phyloP scores from a whole-genome alignment of 2,888 invertebrate species.

The Tuta absoluta region DNA sequence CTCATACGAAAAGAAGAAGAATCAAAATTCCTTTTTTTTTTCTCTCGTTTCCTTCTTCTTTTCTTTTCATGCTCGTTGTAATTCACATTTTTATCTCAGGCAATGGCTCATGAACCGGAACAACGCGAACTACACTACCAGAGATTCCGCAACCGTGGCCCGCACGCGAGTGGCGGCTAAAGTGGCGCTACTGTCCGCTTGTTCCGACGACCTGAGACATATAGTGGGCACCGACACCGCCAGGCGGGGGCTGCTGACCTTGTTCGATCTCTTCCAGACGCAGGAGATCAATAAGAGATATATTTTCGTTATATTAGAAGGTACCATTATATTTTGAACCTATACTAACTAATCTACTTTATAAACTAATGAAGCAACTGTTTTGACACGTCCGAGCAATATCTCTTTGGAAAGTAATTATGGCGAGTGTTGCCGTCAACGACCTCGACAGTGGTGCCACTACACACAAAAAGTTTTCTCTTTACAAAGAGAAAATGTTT shows the following conservation, averaged over 20 bases:
- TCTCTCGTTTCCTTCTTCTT: no score
- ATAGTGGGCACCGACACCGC: slow-evolving; percentile 95
- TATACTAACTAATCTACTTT: no score
- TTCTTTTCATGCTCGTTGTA: no score
- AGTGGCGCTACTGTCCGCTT: slow-evolving; percentile 89
- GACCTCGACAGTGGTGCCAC: no score
- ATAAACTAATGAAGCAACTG: no score
- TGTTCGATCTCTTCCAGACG: slow-evolving; percentile 94
- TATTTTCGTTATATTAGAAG: slow-evolving; percentile 91
- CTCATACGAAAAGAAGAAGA: no score
- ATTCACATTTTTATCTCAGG: slow-evolving; percentile 42
- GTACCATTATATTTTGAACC: slow-evolving; percentile 54
- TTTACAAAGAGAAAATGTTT: no score
- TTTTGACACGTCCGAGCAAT: no score
- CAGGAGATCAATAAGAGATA: slow-evolving; percentile 91
- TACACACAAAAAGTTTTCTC: no score
- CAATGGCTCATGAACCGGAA: slow-evolving; percentile 68
- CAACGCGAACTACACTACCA: slow-evolving; percentile 48
- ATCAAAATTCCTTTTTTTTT: no score
- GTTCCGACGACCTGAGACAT: slow-evolving; percentile 93
- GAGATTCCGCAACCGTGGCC: slow-evolving; percentile 79
- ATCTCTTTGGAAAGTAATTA: no score
- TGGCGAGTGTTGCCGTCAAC: no score
- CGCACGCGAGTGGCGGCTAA: slow-evolving; percentile 93
- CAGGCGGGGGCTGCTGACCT: slow-evolving; percentile 88